Percentiles rank a stretch among this genome's conserved stretches.
These are phyloP conservation scores for Bradypus variegatus DNA, from an alignment of 2,797 vertebrate genomes.

Conservation along the genomic window DNA sequence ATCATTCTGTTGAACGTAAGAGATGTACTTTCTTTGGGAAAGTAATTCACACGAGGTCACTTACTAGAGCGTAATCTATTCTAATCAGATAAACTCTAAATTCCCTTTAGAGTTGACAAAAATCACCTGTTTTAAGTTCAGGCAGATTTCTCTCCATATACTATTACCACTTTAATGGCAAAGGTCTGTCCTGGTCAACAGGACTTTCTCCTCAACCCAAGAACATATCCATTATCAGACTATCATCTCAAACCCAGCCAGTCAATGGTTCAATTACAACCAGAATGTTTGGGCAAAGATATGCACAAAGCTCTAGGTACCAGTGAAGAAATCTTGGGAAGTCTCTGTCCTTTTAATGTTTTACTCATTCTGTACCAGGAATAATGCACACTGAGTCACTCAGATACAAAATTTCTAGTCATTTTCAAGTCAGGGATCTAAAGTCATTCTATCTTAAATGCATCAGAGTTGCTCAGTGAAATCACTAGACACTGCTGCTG, in stretches of 20 bases:
- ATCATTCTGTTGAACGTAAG: background rate
- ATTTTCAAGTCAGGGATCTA: conserved; percentile 23
- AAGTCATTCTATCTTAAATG: conserved; percentile 20
- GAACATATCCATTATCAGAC: background rate
- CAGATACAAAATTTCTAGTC: conserved; percentile 28
- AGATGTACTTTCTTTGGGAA: background rate
- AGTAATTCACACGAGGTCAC: conserved; percentile 26
- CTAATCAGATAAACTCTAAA: conserved; percentile 33
- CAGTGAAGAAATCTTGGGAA: conserved; percentile 8
- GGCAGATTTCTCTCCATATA: conserved; percentile 15
- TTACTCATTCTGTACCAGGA: conserved; percentile 28
- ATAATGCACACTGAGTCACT: conserved; percentile 30
- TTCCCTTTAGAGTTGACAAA: conserved; percentile 24
- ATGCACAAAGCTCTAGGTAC: conserved; percentile 16
- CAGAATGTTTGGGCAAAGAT: background rate
- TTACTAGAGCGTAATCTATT: conserved; percentile 13
- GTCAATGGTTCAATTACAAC: conserved; percentile 1
- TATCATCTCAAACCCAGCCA: background rate
- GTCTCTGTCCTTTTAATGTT: conserved; percentile 7
- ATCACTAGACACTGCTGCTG: background rate
- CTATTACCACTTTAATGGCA: conserved; percentile 11
- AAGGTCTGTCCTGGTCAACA: conserved; percentile 27
- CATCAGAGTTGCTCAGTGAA: background rate
- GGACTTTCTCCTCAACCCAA: background rate
- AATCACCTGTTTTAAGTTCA: conserved; percentile 29